Conservation (phyloP, 2,888 invertebrate species). For the Vanessa cardui region DNA sequence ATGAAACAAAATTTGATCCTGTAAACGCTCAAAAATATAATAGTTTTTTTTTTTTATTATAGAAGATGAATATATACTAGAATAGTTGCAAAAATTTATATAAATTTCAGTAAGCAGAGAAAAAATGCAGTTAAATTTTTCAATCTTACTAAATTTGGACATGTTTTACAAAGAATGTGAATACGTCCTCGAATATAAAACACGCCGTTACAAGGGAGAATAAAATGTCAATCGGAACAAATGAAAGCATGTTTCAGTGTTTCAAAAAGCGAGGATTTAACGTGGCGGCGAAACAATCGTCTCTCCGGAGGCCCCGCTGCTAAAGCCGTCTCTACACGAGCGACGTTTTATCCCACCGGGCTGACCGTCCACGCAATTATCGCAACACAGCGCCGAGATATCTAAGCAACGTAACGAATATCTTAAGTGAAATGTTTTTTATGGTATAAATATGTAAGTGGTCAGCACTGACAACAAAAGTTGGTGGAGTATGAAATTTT, state of each 20-base stretch:
- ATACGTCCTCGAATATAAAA: neutral
- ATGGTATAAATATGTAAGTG: no score
- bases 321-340: neutral
- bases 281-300: constrained; percentile 5
- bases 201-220: constrained; percentile 1
- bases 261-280: constrained; percentile 9
- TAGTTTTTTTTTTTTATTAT: no score
- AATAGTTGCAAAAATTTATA: no score
- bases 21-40: no score
- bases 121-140: no score
- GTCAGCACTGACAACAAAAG: no score
- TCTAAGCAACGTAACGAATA: neutral
- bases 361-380: neutral
- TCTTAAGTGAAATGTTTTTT: no score
- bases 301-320: neutral
- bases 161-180: neutral
- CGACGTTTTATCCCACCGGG: neutral
- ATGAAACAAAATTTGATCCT: no score
- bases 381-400: no score
- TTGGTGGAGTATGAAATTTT: no score
- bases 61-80: no score
- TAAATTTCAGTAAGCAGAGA: no score
- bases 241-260: constrained; percentile 9
- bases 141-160: neutral
- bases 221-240: constrained; percentile 10